Percentiles rank a stretch among this genome's conserved stretches.
Evolutionary conservation across 2,113 vertebrate genomes (phyloP).

Genomic region (Solea senegalensis): DNA sequence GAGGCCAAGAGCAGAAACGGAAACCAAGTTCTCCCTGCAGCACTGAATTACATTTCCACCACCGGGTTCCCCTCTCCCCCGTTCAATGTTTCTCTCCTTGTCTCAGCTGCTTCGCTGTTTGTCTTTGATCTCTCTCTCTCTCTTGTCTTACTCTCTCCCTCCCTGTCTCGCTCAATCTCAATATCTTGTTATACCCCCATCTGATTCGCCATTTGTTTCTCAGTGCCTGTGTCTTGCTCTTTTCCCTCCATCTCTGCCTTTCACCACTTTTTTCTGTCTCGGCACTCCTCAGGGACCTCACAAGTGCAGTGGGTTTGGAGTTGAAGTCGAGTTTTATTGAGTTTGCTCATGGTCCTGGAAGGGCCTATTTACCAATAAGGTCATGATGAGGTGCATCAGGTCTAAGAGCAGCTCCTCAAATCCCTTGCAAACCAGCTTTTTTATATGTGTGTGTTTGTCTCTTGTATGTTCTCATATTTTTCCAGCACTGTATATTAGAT

Average conservation of each 20-base stretch:
- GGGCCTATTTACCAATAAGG: conserved; percentile 70
- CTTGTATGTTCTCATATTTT: conserved; percentile 41
- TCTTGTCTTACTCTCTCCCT: conserved; percentile 63
- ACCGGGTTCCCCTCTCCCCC: conserved; percentile 62
- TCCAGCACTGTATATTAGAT: conserved; percentile 43
- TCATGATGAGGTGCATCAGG: conserved; percentile 64
- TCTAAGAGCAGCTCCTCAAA: conserved; percentile 73
- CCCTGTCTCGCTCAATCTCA: conserved; percentile 64
- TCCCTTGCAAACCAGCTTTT: conserved; percentile 44
- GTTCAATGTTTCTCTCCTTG: conserved; percentile 62
- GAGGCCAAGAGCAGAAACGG: conserved; percentile 76
- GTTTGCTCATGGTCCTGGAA: conserved; percentile 75
- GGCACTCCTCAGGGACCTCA: conserved; percentile 46
- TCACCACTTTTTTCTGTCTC: conserved; percentile 29
- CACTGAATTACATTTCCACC: conserved; percentile 79
- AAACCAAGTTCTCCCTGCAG: conserved; percentile 81
- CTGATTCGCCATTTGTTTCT: conserved; percentile 65
- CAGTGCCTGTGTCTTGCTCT: conserved; percentile 18
- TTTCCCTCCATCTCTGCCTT: conserved; percentile 30
- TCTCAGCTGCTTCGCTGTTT: conserved; percentile 74
- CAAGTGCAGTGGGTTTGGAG: conserved; percentile 58
- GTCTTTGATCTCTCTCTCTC: conserved; percentile 78
- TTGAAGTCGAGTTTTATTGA: conserved; percentile 78
- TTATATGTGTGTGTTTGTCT: conserved; percentile 34
- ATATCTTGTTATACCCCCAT: conserved; percentile 57